phyloP scores from a whole-genome alignment of 1,140 invertebrate species.

The Eupristina koningsbergeri region DNA sequence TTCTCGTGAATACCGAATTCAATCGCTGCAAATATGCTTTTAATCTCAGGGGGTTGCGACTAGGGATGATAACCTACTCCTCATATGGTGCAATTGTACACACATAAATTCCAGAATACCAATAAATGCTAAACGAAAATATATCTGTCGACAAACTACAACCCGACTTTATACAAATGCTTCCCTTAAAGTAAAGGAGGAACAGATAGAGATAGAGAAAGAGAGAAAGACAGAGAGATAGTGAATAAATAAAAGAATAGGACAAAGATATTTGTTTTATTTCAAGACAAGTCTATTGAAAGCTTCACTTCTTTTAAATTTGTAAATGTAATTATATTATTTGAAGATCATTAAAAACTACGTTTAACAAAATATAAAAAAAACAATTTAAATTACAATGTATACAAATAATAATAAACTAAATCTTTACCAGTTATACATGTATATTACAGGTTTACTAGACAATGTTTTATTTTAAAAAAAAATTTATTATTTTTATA shows the following conservation, averaged over 20 bases:
- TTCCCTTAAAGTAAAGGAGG: neutral
- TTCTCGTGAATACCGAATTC: neutral
- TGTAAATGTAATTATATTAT: neutral
- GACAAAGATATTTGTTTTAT: neutral
- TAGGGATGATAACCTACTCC: neutral
- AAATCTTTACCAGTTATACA: too few species aligned
- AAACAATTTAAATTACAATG: neutral
- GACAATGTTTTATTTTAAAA: too few species aligned
- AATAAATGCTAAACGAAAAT: slow-evolving; percentile 74
- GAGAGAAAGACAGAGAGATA: neutral
- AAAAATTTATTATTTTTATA: too few species aligned
- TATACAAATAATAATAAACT: neutral
- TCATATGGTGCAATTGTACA: slow-evolving; percentile 3
- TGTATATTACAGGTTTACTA: too few species aligned
- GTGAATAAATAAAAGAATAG: too few species aligned
- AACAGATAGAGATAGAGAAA: neutral
- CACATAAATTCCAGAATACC: slow-evolving; percentile 58
- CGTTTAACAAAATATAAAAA: neutral
- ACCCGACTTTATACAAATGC: slow-evolving; percentile 49
- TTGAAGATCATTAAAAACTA: neutral
- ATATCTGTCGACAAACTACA: slow-evolving; percentile 71
- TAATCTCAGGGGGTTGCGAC: too few species aligned
- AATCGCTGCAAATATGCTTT: slow-evolving; percentile 20
- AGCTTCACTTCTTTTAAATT: too few species aligned
- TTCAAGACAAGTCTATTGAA: neutral